Percentiles rank a stretch among this genome's conserved stretches.
Conservation (phyloP, 2,113 vertebrate species). For the Chaenocephalus aceratus region DNA sequence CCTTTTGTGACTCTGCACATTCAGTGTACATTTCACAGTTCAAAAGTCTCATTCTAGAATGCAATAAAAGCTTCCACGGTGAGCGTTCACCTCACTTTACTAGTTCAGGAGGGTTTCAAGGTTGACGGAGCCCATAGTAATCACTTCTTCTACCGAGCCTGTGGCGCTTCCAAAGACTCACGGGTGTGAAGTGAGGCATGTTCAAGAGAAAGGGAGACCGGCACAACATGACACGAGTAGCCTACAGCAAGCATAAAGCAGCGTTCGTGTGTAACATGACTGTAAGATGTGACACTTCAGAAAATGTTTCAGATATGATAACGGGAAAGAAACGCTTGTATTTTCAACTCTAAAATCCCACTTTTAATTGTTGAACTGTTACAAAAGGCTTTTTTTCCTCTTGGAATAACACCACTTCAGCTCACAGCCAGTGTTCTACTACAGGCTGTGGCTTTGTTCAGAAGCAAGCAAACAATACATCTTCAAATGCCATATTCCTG, state of each 20-base stretch:
- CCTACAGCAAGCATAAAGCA: not conserved
- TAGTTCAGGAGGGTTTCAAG: not conserved
- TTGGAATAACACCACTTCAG: not conserved
- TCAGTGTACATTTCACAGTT: not conserved
- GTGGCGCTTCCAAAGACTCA: not conserved
- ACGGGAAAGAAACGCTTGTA: not conserved
- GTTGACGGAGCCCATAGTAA: not conserved
- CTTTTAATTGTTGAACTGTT: too few relatives aligned
- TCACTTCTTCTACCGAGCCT: not conserved
- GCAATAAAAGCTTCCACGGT: not conserved
- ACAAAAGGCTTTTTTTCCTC: too few relatives aligned
- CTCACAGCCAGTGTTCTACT: too few relatives aligned
- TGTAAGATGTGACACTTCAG: not conserved
- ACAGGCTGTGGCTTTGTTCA: too few relatives aligned
- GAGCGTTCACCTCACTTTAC: conserved; percentile 6
- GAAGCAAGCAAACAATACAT: not conserved
- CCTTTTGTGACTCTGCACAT: not conserved
- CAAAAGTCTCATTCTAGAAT: not conserved
- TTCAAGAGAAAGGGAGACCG: not conserved
- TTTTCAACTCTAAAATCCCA: not conserved
- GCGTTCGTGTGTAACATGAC: not conserved
- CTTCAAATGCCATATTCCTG: not conserved
- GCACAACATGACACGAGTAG: not conserved
- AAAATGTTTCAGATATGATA: not conserved
- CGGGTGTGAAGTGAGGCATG: not conserved